phyloP scores from a whole-genome alignment of 2,888 invertebrate genomes.

The Caenorhabditis imperialis region DNA sequence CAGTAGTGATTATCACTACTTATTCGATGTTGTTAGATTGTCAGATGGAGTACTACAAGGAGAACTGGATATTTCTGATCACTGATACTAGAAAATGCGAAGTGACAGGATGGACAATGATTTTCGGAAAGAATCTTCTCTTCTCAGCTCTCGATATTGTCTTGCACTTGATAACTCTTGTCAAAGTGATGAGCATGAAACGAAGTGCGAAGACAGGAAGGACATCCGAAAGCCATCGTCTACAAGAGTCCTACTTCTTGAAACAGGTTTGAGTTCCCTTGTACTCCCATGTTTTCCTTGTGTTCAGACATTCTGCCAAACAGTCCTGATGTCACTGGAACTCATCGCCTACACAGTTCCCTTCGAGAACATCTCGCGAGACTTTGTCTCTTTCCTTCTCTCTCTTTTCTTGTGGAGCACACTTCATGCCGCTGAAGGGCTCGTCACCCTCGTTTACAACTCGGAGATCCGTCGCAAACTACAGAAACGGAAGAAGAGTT shows the following conservation, averaged over 20 bases:
- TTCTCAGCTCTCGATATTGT: constrained; percentile 20
- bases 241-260: constrained; percentile 23
- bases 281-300: too few relatives aligned
- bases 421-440: constrained; percentile 34
- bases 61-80: constrained; percentile 12
- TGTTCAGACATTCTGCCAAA: constrained; percentile 34
- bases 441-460: constrained; percentile 35
- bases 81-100: background rate
- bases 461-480: constrained; percentile 33
- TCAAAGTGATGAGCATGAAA: constrained; percentile 9
- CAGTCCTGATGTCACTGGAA: constrained; percentile 20
- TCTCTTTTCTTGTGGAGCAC: constrained; percentile 24
- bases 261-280: constrained; percentile 9
- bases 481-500: constrained; percentile 27
- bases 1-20: background rate
- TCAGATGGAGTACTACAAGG: constrained; percentile 13
- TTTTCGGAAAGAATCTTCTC: constrained; percentile 15
- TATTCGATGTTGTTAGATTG: constrained; percentile 7
- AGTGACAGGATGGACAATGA: constrained; percentile 9
- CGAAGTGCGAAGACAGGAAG: background rate
- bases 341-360: constrained; percentile 23
- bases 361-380: background rate
- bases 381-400: constrained; percentile 22
- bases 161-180: constrained; percentile 21
- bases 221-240: background rate